Evolutionary conservation across 2,888 invertebrate genomes (phyloP).

Genomic region (Leptopilina myrica): DNA sequence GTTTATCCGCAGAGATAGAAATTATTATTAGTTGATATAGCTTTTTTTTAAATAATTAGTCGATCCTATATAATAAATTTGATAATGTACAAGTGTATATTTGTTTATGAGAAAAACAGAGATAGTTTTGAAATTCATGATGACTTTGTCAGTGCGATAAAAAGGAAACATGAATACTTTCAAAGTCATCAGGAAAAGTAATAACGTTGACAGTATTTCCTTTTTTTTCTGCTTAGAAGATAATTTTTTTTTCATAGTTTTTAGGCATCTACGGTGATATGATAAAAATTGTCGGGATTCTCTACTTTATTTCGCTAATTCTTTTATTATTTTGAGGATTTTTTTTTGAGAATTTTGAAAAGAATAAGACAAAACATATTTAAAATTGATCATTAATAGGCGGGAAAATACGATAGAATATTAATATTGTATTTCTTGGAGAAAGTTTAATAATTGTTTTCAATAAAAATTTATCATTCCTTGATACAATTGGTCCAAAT

Average conservation of each 20-base stretch:
- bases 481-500: too few relatives aligned
- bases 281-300: conserved; percentile 62
- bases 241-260: conserved; percentile 50
- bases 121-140: not conserved
- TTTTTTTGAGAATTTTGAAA: conserved; percentile 32
- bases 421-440: not conserved
- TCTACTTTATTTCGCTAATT: conserved; percentile 21
- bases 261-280: conserved; percentile 72
- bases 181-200: conserved; percentile 12
- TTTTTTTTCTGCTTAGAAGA: conserved; percentile 22
- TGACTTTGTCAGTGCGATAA: conserved; percentile 12
- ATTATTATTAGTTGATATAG: not conserved
- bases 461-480: too few relatives aligned
- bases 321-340: conserved; percentile 44
- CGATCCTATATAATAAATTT: conserved; percentile 50
- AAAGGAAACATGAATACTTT: not conserved
- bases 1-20: not conserved
- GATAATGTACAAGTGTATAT: conserved; percentile 50
- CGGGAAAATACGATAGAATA: not conserved
- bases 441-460: not conserved
- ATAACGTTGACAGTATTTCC: not conserved
- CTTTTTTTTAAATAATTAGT: not conserved
- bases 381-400: not conserved
- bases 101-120: conserved; percentile 60
- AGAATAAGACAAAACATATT: not conserved